Base-by-base conservation (phyloP, 2,797 vertebrate genomes). In the Bradypodion ventrale region DNA sequence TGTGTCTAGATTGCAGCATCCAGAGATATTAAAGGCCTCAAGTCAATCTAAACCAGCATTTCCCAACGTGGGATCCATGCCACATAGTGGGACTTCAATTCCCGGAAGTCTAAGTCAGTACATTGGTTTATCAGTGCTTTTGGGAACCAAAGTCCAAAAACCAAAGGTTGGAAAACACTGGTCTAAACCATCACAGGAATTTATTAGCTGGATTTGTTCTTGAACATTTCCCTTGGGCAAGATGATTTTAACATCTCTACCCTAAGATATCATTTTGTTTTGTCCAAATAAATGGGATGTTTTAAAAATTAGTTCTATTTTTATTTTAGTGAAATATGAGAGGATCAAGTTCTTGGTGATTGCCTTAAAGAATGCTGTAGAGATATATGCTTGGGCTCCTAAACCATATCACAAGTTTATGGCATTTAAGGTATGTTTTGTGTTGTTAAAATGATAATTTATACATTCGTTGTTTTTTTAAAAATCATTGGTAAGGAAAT, bases 361-460 rank as follows among this genome's bases (percentile, higher is more conserved):
- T 87, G 98, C 98, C 91, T 95, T 99, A 96, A 99, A 99, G 96
- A 99, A 97, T 84, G 95, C 98, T 1, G 98, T 99, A 89, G 98
- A 99, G 95, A 99, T 99, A 93, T 99, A 99, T 65, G 98, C 98
- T 83, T 99, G 98, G 98, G 98, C 98, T 82, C 98, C 98, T 13
- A 99, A 99, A 95, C 98, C 98, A 1, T 99, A 99, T 94, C 98
- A 99, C 95, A 99, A 99, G 95, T 99, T 99, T 83, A 99, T 99
- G 98, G 98, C 98, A 87, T 99, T 99, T 94, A 99, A 99, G 98
- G 98, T 99, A 94, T 91, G 96, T 86, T 81, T 66, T 59, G 63
- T 40, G 40, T 85, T 80, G 65, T 83, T 75, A 79, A 15, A 40
- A 86, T 66, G 84, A 59, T 78, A 66, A 32, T 27, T 46, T 81